Percentiles rank a stretch among this genome's conserved stretches.
These are phyloP conservation scores for Ptychoptera contaminata DNA, from an alignment of 2,888 invertebrate species.

Conservation along the genomic window DNA sequence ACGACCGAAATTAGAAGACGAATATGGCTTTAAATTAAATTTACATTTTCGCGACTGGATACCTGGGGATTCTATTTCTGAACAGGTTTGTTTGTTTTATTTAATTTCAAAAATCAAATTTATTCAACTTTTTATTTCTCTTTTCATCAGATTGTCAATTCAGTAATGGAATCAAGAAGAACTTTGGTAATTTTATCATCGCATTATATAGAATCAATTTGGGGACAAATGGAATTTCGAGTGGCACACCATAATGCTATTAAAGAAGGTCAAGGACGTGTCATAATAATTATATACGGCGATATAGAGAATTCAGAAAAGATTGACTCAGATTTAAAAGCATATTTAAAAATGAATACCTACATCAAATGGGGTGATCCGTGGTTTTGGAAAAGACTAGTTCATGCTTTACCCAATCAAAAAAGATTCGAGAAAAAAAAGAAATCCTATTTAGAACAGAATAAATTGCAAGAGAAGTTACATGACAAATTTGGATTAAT, in stretches of 20 bases:
- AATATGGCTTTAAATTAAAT: conserved; percentile 48
- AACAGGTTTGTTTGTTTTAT: conserved; percentile 19
- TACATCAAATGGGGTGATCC: conserved; percentile 70
- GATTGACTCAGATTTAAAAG: conserved; percentile 50
- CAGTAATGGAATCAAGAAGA: conserved; percentile 52
- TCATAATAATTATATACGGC: conserved; percentile 58
- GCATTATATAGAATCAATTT: conserved; percentile 56
- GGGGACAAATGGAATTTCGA: conserved; percentile 64
- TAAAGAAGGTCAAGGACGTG: conserved; percentile 48
- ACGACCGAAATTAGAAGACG: conserved; percentile 46
- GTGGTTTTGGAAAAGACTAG: conserved; percentile 67
- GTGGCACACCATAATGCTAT: conserved; percentile 55
- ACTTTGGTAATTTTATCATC: conserved; percentile 54
- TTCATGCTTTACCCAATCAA: conserved; percentile 54
- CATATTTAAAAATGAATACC: conserved; percentile 59
- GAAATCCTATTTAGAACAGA: conserved; percentile 21
- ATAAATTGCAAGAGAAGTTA: conserved; percentile 24
- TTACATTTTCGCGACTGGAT: conserved; percentile 60
- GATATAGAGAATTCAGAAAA: conserved; percentile 44
- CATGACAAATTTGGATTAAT: conserved; percentile 31
- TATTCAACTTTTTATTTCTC: too few relatives aligned
- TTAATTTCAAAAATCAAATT: too few relatives aligned
- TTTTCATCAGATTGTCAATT: conserved; percentile 42
- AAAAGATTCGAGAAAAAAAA: conserved; percentile 9
- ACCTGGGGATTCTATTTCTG: conserved; percentile 56